Conservation (phyloP, 2,888 invertebrate species). For the Cepaea hortensis region DNA sequence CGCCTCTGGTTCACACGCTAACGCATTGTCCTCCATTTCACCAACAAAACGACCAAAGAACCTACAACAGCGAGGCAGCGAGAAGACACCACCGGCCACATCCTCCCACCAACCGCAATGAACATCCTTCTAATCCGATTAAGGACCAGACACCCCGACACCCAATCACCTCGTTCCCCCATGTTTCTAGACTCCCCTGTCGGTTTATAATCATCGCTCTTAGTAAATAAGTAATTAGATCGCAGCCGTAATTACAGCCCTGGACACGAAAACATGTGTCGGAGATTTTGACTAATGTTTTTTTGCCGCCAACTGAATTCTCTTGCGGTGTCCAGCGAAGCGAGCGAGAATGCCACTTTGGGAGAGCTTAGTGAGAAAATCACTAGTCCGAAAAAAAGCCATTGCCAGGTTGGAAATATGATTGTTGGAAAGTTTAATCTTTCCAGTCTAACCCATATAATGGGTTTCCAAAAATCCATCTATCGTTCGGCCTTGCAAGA, state of each 20-base stretch:
- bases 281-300: neutral
- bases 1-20: too few species aligned
- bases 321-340: neutral
- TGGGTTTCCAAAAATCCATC: too few species aligned
- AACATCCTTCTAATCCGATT: neutral
- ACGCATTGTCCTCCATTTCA: too few species aligned
- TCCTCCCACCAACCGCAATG: neutral
- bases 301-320: neutral
- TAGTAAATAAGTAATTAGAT: neutral
- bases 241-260: neutral
- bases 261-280: neutral
- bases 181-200: neutral
- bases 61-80: too few species aligned
- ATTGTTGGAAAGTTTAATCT: too few species aligned
- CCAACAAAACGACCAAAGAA: too few species aligned
- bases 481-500: too few species aligned
- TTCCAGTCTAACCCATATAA: too few species aligned
- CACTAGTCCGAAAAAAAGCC: neutral
- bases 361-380: neutral
- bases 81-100: too few species aligned
- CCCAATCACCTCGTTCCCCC: neutral
- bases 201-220: neutral
- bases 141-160: neutral
- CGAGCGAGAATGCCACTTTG: neutral
- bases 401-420: neutral